A percentile compares a stretch with the other conserved stretches of the same genome.
Evolutionary conservation across 2,888 invertebrate genomes (phyloP).

Genomic region (Oscheius sp.): DNA sequence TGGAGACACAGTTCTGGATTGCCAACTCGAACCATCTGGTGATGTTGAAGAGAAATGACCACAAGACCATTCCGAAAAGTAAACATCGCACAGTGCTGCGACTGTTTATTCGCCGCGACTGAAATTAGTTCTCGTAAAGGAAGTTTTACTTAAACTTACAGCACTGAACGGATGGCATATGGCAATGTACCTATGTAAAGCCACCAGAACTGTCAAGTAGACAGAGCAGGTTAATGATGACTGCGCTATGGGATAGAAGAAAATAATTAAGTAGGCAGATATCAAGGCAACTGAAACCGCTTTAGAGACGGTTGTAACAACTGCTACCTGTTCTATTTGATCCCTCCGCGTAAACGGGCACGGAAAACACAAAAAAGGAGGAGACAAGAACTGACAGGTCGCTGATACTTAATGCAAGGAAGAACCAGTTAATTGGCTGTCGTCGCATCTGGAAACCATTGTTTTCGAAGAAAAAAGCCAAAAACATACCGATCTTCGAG

Average conservation of each 20-base stretch:
- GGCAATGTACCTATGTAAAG: conserved; percentile 67
- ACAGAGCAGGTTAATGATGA: conserved; percentile 63
- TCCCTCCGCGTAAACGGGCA: conserved; percentile 65
- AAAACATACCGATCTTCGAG: conserved; percentile 56
- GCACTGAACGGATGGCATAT: conserved; percentile 66
- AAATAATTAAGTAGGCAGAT: conserved; percentile 48
- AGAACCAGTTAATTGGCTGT: conserved; percentile 68
- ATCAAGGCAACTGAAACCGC: conserved; percentile 13
- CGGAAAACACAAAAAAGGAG: conserved; percentile 66
- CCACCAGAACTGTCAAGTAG: conserved; percentile 68
- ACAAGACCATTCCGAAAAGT: conserved; percentile 45
- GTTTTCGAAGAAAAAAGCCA: background rate
- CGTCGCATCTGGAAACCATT: conserved; percentile 62
- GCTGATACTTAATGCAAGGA: conserved; percentile 57
- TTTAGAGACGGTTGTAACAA: too few species aligned
- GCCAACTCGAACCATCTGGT: conserved; percentile 65
- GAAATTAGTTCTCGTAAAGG: conserved; percentile 57
- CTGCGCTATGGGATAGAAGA: conserved; percentile 64
- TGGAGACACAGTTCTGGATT: conserved; percentile 48
- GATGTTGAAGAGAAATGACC: conserved; percentile 62
- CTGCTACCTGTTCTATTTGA: conserved; percentile 39
- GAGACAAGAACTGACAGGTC: conserved; percentile 63
- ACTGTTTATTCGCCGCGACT: conserved; percentile 61
- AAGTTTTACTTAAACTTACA: conserved; percentile 6
- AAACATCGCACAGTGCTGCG: conserved; percentile 46